Percentiles rank a stretch among this genome's conserved stretches.
Conservation (phyloP, 2,113 vertebrate species). For the Myrmophylax atrothorax region DNA sequence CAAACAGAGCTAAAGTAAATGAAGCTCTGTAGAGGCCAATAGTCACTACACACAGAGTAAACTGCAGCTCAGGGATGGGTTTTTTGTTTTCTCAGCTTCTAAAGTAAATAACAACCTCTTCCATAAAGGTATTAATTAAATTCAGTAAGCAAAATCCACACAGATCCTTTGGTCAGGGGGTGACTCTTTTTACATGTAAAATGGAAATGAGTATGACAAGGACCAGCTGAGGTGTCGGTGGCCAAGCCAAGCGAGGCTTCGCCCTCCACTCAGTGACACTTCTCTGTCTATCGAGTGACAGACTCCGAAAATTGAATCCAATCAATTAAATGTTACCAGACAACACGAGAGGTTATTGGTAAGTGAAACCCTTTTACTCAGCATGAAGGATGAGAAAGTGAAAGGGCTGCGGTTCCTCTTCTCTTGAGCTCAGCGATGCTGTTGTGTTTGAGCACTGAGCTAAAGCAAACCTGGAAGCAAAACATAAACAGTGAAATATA, state of each 20-base stretch:
- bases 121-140: conserved; percentile 2
- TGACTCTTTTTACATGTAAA: background rate
- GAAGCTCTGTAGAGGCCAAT: background rate
- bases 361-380: background rate
- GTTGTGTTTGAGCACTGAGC: background rate
- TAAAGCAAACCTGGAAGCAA: background rate
- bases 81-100: background rate
- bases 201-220: background rate
- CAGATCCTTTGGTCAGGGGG: background rate
- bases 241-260: conserved; percentile 29
- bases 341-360: background rate
- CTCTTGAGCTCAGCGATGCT: background rate
- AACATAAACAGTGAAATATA: background rate
- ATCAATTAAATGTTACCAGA: conserved; percentile 19
- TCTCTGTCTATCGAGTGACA: background rate
- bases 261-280: background rate
- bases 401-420: background rate
- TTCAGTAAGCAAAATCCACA: background rate
- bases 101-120: conserved; percentile 28
- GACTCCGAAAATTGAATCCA: background rate
- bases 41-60: background rate
- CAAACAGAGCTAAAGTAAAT: conserved; percentile 10
- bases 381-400: conserved; percentile 3
- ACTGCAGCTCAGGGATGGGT: background rate
- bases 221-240: background rate